These are phyloP conservation scores for Clarias fuscus DNA, from an alignment of 2,797 vertebrate species.

Conservation along the genomic window DNA sequence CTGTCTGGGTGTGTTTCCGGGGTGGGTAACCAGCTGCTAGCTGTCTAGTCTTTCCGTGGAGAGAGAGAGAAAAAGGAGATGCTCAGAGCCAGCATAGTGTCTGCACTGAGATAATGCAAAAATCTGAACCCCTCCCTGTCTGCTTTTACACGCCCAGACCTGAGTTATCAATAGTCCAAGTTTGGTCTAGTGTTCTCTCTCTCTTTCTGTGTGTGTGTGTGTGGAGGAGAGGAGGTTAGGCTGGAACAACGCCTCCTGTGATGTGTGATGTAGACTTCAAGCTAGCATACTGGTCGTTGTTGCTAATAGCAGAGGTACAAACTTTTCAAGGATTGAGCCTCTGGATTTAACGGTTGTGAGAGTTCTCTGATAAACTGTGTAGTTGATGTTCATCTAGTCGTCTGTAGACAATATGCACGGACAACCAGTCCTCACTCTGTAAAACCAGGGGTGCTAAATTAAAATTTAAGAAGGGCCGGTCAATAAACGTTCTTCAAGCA, in stretches of 20 bases:
- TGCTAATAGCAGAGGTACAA: neutral
- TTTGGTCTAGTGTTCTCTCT: neutral
- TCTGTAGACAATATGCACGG: neutral
- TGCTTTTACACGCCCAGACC: neutral
- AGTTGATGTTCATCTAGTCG: neutral
- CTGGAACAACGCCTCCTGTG: conserved; percentile 41
- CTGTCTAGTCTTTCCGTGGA: neutral
- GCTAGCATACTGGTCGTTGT: conserved; percentile 10
- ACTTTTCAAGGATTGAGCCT: neutral
- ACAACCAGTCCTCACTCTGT: too few species aligned
- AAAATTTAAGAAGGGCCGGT: too few species aligned
- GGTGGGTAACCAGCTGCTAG: neutral
- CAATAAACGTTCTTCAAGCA: too few species aligned
- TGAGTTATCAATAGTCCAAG: conserved; percentile 15
- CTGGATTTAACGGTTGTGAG: neutral
- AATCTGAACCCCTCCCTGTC: neutral
- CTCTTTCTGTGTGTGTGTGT: neutral
- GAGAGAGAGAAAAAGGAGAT: neutral
- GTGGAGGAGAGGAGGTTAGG: conserved; percentile 32
- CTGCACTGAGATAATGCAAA: neutral
- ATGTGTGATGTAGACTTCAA: neutral
- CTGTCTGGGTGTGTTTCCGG: conserved; percentile 1
- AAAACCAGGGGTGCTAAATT: too few species aligned
- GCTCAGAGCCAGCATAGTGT: neutral
- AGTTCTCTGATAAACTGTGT: neutral